Base-by-base conservation (phyloP, 2,113 vertebrate genomes). In the Panthera uncia region DNA sequence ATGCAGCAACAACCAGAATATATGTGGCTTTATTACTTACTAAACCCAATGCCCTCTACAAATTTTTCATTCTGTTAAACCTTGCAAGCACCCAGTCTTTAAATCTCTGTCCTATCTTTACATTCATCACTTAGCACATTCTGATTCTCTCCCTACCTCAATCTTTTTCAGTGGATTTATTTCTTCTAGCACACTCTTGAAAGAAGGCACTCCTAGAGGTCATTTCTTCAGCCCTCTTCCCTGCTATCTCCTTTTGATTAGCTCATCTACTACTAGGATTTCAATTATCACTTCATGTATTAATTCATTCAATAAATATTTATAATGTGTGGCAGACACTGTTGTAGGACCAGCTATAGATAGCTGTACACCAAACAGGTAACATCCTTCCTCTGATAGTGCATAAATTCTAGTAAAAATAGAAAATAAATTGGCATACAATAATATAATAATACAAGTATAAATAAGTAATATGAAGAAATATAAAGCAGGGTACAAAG, bases 201-300 rank as follows among this genome's bases (percentile, higher is more conserved):
- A 85, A 71, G 8, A 73, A 74, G 45, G 31, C 3, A 33, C 36
- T 89, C 45, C 25, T 36, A 84, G 41, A 36, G 1, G 29, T 78
- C 41, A 61, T 55, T 79, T 45, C 63, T 74, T 71, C 41, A 84
- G 21, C 29, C 4, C 21, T 80, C 50, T 89, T 93, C 5, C 63
- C 41, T 85, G 11, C 23, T 66, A 3, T 55, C 16, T 71, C 41
- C 57, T 93, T 66, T 93, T 80, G 11, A 90, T 33, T 80, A 97
- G 14, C 55, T 80, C 25, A 80, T 66, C 7, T 9, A 90, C 21
- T 66, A 27, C 19, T 90, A 73, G 36, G 11, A 85, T 90, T 93
- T 93, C 89, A 95, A 48, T 65, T n/a, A 87, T 87, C 82, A 66
- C n/a, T 76, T 76, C 11, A 65, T 76, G 61, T 48, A 88, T 68